Percentiles rank a stretch among this genome's conserved stretches.
phyloP scores from a whole-genome alignment of 2,113 vertebrate species.

The Pithys albifrons region DNA sequence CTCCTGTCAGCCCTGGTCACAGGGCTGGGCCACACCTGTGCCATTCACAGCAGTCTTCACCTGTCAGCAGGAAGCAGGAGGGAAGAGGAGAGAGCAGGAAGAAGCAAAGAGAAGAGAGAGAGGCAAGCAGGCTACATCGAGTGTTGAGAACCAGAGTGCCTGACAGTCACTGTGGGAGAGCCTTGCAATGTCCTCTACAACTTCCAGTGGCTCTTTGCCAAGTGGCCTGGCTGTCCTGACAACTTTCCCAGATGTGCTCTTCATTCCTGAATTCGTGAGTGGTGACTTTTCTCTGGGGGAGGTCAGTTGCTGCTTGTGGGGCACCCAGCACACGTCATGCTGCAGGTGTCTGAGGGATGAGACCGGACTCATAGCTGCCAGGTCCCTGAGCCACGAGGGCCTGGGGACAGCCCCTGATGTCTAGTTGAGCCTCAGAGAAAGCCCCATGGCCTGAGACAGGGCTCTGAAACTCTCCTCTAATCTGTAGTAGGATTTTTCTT shows the following conservation, averaged over 20 bases:
- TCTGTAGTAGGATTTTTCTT: not conserved
- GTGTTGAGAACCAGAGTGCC: not conserved
- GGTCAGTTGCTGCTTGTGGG: not conserved
- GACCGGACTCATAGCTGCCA: rapidly evolving
- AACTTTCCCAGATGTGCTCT: conserved; percentile 48
- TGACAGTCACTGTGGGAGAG: rapidly evolving
- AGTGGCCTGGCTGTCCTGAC: conserved; percentile 7
- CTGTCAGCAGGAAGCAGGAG: not conserved
- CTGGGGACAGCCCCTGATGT: not conserved
- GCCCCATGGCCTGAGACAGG: rapidly evolving
- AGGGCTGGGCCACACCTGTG: not conserved
- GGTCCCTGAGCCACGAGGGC: not conserved
- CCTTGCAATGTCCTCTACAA: not conserved
- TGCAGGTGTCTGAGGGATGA: not conserved
- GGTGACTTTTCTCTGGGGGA: not conserved
- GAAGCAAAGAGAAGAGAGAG: not conserved
- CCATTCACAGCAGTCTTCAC: not conserved
- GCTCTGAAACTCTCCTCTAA: not conserved
- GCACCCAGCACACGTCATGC: rapidly evolving
- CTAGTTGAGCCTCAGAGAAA: not conserved
- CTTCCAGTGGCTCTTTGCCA: not conserved
- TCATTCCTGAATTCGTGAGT: conserved; percentile 61
- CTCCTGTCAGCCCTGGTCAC: not conserved
- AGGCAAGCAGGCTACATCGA: not conserved
- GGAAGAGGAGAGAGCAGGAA: not conserved